phyloP scores from a whole-genome alignment of 2,797 vertebrate genomes.

The Chiroxiphia lanceolata region DNA sequence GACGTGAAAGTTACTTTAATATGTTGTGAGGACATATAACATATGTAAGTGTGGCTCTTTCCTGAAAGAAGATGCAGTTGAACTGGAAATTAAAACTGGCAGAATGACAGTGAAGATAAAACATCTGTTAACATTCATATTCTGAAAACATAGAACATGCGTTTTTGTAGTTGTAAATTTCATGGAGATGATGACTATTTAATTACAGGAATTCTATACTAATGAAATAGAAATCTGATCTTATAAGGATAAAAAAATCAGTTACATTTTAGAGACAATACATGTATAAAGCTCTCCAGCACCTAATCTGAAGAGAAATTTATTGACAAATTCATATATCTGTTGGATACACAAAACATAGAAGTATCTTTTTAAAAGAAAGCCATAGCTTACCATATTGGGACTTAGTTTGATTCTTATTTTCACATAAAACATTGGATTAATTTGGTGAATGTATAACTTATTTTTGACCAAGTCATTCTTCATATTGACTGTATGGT shows the following conservation, averaged over 20 bases:
- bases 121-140: neutral
- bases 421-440: neutral
- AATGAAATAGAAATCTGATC: neutral
- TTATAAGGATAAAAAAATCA: neutral
- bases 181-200: neutral
- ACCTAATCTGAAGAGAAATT: neutral
- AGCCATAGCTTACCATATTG: neutral
- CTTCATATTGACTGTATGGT: neutral
- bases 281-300: neutral
- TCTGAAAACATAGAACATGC: neutral
- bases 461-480: neutral
- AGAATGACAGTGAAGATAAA: neutral
- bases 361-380: neutral
- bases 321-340: neutral
- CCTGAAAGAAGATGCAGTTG: neutral
- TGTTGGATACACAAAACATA: neutral
- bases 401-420: neutral
- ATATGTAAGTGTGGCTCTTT: neutral
- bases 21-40: neutral
- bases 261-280: neutral
- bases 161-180: neutral
- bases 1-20: neutral
- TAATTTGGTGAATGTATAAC: neutral
- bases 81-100: neutral
- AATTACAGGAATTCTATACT: neutral